Percentiles rank a stretch among this genome's conserved stretches.
These are phyloP conservation scores for Meandrina meandrites DNA, from an alignment of 92 coral and sea anemone genomes.

Conservation along the genomic window DNA sequence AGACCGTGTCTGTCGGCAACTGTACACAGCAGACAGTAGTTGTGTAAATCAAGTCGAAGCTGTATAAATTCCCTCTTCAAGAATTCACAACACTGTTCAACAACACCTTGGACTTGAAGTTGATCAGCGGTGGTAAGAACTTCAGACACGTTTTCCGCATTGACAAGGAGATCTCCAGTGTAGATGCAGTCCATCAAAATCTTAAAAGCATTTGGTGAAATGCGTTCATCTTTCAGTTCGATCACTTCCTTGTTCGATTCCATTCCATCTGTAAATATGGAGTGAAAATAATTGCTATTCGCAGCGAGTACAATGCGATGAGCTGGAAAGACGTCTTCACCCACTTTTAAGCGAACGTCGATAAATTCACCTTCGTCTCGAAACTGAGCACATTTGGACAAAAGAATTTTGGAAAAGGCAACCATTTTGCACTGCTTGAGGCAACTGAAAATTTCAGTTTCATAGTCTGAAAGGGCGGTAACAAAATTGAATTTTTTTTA, in stretches of 20 bases:
- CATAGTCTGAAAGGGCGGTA: no score
- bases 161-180: conserved; percentile 56
- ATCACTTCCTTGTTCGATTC: conserved; percentile 42
- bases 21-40: neutral
- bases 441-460: no score
- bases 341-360: conserved; percentile 69
- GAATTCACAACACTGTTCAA: conserved; percentile 23
- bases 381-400: conserved; percentile 22
- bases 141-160: conserved; percentile 49
- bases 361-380: conserved; percentile 39
- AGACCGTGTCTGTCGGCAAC: conserved; percentile 6
- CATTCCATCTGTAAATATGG: conserved; percentile 56
- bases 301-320: conserved; percentile 70
- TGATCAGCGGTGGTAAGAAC: conserved; percentile 50
- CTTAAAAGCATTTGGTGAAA: conserved; percentile 46
- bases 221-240: conserved; percentile 42
- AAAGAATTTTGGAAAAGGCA: neutral
- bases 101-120: conserved; percentile 32
- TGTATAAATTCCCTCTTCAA: neutral
- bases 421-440: no score
- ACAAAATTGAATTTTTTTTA: no score
- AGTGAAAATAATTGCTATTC: conserved; percentile 61
- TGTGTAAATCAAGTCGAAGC: neutral
- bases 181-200: conserved; percentile 68
- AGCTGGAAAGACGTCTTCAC: conserved; percentile 54